Evolutionary conservation across 2,797 vertebrate genomes (phyloP), one percentile per base, ranked within the genome.

Genomic region (Apogon talboti): DNA sequence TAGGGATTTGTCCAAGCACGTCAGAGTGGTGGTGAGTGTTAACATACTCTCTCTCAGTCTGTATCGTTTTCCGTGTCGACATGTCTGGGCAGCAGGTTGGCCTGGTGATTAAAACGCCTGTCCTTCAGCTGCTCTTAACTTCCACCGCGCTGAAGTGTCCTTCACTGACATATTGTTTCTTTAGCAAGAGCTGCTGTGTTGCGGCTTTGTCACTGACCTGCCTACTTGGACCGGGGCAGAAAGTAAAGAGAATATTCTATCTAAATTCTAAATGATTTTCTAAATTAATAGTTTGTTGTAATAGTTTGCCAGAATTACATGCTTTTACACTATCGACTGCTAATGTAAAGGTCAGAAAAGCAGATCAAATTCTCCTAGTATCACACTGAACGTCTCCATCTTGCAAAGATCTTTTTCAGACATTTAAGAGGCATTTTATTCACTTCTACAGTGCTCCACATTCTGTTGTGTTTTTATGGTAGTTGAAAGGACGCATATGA

Each of bases 1-100:
- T 75, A 96, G 97, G 93, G 98, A 99, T 91, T 94, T 99, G 92
- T 97, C 98, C 76, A 99, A 99, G 86, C 97, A 99, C 13, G 97
- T 99, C 87, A 96, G 94, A 94, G 97, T 99, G 86, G 96, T 99
- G 92, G 98, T 98, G 92, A 96, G 97, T 95, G 89, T 80, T 49
- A 74, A 75, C 82, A 74, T 70, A 10, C 49, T 56, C 44, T 58
- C 68, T 65, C 69, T 64, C 55, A 0, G 11, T 66, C 58, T 18
- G 79, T 79, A 82, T 89, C 69, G 52, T 59, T 70, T 79, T 81
- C 71, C 73, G 18, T 81, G 71, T 85, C 72, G 66, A 83, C 82
- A 72, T 58, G 81, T 79, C 81, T 57, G 66, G 54, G 57, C 76
- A 21, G 78, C 71, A 49, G 74, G 59, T 71, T 51, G 28, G 37